Conservation (phyloP, 2,113 vertebrate genomes). For the Catharus minimus region DNA sequence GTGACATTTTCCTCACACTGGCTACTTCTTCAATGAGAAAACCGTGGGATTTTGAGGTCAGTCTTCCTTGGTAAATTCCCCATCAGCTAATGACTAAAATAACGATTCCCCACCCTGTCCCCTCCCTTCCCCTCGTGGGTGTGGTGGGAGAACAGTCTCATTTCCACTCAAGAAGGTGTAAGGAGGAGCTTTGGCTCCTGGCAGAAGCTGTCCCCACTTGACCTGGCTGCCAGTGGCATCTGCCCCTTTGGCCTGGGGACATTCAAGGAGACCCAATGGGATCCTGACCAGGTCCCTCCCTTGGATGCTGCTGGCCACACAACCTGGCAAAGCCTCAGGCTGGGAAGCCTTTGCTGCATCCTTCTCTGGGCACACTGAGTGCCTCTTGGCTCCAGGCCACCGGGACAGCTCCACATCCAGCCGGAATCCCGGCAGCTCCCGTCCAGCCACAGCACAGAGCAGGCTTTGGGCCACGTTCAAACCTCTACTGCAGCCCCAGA, state of each 20-base stretch:
- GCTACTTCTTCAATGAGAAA: background rate
- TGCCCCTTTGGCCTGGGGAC: background rate
- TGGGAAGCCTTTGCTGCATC: background rate
- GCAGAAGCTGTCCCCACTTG: conserved; percentile 39
- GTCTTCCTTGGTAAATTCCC: conserved; percentile 45
- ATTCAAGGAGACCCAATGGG: background rate
- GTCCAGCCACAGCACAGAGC: accelerated
- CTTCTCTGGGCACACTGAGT: background rate
- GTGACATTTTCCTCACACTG: conserved; percentile 26
- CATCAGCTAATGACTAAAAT: conserved; percentile 62
- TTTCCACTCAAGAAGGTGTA: conserved; percentile 63
- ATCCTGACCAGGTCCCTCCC: background rate
- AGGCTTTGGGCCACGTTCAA: background rate
- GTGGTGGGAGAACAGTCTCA: conserved; percentile 55
- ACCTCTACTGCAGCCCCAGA: background rate
- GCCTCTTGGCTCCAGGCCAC: background rate
- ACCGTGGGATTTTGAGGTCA: conserved; percentile 25
- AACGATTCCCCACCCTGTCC: conserved; percentile 55
- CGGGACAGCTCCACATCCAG: background rate
- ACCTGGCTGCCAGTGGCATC: background rate
- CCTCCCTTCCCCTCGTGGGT: conserved; percentile 62
- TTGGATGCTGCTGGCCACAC: background rate
- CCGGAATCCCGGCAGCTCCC: accelerated
- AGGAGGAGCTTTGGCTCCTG: conserved; percentile 57
- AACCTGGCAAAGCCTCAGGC: background rate